phyloP scores from a whole-genome alignment of 2,797 vertebrate species.

The Chelon auratus region DNA sequence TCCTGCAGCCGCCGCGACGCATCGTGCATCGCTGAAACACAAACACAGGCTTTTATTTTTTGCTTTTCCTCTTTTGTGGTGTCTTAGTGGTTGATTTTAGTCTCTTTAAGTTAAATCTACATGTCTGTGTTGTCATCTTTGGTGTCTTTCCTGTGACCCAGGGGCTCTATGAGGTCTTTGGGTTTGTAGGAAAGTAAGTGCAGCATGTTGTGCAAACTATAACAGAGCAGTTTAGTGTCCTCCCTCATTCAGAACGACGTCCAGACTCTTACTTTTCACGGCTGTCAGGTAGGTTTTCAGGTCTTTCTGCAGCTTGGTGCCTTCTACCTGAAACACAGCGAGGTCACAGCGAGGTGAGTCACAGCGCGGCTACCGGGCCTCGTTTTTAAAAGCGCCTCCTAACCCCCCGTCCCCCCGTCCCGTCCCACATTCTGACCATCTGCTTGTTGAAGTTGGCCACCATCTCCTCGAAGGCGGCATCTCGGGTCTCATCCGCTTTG shows the following conservation, averaged over 20 bases:
- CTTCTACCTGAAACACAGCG: slow-evolving; percentile 85
- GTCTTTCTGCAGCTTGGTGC: slow-evolving; percentile 93
- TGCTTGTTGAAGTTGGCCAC: slow-evolving; percentile 97
- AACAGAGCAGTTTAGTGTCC: too few species aligned
- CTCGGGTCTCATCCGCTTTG: slow-evolving; percentile 85
- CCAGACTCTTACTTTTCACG: slow-evolving; percentile 87
- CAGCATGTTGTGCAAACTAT: too few species aligned
- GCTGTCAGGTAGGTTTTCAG: slow-evolving; percentile 90
- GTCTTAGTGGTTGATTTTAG: too few species aligned
- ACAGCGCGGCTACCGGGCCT: neutral
- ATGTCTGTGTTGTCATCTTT: too few species aligned
- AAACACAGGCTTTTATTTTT: neutral
- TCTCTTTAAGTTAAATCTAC: too few species aligned
- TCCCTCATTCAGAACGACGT: neutral
- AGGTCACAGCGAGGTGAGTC: slow-evolving; percentile 4
- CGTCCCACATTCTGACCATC: slow-evolving; percentile 85
- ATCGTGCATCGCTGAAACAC: slow-evolving; percentile 92
- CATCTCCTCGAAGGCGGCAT: slow-evolving; percentile 90
- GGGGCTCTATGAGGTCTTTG: too few species aligned
- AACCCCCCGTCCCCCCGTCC: too few species aligned
- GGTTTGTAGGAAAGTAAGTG: too few species aligned
- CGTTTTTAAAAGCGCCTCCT: neutral
- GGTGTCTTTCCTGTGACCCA: too few species aligned
- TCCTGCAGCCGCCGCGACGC: slow-evolving; percentile 94
- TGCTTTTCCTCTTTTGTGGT: too few species aligned